A percentile compares a stretch with the other conserved stretches of the same genome.
phyloP scores from a whole-genome alignment of 2,888 invertebrate genomes.

The Geophilus truncorum region DNA sequence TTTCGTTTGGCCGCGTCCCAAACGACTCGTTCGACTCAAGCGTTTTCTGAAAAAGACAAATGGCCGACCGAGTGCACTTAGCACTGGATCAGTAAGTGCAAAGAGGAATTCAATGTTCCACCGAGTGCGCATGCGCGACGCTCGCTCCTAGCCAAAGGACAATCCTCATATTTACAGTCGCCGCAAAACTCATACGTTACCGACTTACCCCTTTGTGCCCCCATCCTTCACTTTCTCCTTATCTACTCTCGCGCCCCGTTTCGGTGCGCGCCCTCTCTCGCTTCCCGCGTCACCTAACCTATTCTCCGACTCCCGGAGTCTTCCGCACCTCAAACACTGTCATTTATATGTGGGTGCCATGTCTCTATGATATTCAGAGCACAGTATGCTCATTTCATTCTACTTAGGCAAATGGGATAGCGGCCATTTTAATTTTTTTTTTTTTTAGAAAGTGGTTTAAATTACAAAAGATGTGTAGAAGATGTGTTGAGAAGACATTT shows the following conservation, averaged over 20 bases:
- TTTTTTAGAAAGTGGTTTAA: too few species aligned
- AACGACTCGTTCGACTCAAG: background rate
- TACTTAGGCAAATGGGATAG: background rate
- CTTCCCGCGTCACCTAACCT: background rate
- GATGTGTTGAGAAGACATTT: too few species aligned
- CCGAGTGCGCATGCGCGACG: background rate
- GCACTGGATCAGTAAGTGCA: conserved; percentile 4
- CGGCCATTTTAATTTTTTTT: too few species aligned
- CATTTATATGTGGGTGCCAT: background rate
- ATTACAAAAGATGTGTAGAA: too few species aligned
- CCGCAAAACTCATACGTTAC: background rate
- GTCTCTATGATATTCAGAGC: background rate
- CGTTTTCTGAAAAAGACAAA: conserved; percentile 16
- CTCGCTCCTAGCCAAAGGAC: background rate
- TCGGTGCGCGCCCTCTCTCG: background rate
- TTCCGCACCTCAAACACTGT: background rate
- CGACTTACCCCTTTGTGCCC: conserved; percentile 9
- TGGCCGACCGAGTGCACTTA: conserved; percentile 10
- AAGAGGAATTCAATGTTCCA: conserved; percentile 7
- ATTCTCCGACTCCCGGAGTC: background rate
- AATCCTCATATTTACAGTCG: conserved; percentile 8
- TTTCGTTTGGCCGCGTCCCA: conserved; percentile 5
- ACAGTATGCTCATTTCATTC: background rate
- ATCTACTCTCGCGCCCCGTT: background rate
- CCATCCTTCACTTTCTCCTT: conserved; percentile 6